Conservation (phyloP, 2,888 invertebrate species). For the Nymphalis urticae region DNA sequence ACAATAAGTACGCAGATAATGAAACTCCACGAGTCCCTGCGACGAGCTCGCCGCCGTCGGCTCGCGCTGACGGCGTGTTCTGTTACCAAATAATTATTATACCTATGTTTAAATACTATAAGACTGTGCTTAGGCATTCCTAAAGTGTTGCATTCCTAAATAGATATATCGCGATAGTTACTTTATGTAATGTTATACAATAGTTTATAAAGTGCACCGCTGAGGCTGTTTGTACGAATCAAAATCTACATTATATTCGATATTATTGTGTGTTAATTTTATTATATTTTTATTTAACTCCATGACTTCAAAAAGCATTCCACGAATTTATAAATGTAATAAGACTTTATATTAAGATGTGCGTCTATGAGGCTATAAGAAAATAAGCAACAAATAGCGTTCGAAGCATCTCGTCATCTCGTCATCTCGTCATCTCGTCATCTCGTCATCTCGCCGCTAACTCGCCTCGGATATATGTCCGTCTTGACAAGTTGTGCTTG, state of each 20-base stretch:
- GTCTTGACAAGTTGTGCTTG: too few relatives aligned
- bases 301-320: slow-evolving; percentile 75
- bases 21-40: not conserved
- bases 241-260: slow-evolving; percentile 23
- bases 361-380: too few relatives aligned
- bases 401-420: not conserved
- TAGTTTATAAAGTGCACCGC: slow-evolving; percentile 17
- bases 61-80: not conserved
- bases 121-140: slow-evolving; percentile 59
- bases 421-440: not conserved
- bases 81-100: slow-evolving; percentile 59
- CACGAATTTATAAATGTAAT: slow-evolving; percentile 52
- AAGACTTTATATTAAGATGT: slow-evolving; percentile 19
- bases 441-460: not conserved
- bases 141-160: slow-evolving; percentile 42
- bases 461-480: not conserved
- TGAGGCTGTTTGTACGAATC: slow-evolving; percentile 20
- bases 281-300: slow-evolving; percentile 48
- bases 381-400: slow-evolving; percentile 11
- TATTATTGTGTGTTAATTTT: slow-evolving; percentile 29
- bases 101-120: slow-evolving; percentile 45
- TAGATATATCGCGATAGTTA: slow-evolving; percentile 28
- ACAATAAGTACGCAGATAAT: not conserved
- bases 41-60: not conserved
- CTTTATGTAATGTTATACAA: slow-evolving; percentile 9